phyloP scores from a whole-genome alignment of 2,113 vertebrate genomes.

The Oceanites oceanicus region DNA sequence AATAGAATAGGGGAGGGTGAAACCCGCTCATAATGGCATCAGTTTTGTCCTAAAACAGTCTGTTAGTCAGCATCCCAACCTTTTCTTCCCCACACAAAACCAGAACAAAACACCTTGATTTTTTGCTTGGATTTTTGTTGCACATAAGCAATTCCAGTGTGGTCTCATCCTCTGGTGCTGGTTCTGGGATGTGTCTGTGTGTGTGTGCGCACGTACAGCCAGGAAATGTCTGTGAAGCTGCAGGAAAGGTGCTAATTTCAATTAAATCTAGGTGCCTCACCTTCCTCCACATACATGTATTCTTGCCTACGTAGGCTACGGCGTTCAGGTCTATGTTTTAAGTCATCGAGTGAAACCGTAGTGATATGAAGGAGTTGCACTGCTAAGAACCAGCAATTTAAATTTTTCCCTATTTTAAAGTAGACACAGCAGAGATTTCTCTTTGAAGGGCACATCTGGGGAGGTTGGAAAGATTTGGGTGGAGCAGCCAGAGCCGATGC shows the following conservation, averaged over 20 bases:
- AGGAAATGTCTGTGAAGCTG: background rate
- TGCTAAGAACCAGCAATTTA: background rate
- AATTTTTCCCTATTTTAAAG: background rate
- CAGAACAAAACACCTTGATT: background rate
- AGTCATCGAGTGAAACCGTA: accelerated
- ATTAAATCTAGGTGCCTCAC: background rate
- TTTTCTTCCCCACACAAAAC: background rate
- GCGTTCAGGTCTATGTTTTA: background rate
- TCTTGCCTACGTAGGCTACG: background rate
- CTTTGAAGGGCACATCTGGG: background rate
- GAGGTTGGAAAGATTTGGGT: background rate
- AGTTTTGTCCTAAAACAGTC: conserved; percentile 15
- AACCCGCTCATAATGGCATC: background rate
- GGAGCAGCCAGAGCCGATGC: background rate
- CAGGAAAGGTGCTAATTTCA: background rate
- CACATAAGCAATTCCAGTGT: background rate
- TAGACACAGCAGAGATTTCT: background rate
- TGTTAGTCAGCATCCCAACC: background rate
- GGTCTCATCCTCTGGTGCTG: background rate
- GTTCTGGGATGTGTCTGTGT: background rate
- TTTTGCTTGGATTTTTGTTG: background rate
- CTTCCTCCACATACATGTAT: background rate
- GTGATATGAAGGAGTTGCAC: accelerated
- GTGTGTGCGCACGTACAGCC: background rate
- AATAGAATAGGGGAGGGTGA: background rate